These are phyloP conservation scores for Caenorhabditis auriculariae DNA, from an alignment of 2,888 invertebrate genomes.

Conservation along the genomic window DNA sequence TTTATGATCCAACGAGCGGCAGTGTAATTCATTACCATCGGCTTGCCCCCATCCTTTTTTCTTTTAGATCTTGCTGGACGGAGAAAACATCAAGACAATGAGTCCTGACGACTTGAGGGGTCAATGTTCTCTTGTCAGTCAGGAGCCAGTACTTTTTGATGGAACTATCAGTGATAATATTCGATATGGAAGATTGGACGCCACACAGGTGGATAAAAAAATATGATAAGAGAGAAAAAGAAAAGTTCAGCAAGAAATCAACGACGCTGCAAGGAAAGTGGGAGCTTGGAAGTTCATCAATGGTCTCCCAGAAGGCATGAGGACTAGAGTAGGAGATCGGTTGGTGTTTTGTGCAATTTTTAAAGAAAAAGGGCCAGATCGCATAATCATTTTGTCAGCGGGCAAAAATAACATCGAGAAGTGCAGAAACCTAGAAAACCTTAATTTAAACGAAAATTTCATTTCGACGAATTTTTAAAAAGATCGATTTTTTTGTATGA, in stretches of 20 bases:
- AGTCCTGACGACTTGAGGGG: conserved; percentile 63
- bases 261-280: conserved; percentile 59
- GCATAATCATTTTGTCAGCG: too few species aligned
- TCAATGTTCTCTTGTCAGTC: conserved; percentile 65
- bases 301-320: conserved; percentile 59
- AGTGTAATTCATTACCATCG: too few species aligned
- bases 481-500: too few species aligned
- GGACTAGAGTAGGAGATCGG: conserved; percentile 59
- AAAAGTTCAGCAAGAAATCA: conserved; percentile 48
- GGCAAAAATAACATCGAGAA: too few species aligned
- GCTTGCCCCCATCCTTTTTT: neutral
- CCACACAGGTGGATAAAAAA: conserved; percentile 34
- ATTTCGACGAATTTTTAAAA: too few species aligned
- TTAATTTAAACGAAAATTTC: too few species aligned
- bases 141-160: conserved; percentile 64
- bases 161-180: conserved; percentile 62
- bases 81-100: conserved; percentile 60
- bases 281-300: conserved; percentile 61
- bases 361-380: neutral
- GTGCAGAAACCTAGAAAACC: too few species aligned
- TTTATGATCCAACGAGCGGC: conserved; percentile 57
- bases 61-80: conserved; percentile 62
- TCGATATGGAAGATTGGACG: conserved; percentile 55
- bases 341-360: neutral
- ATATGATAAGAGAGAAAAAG: neutral